Conservation (phyloP, 2,113 vertebrate species). For the Ptyas mucosa region DNA sequence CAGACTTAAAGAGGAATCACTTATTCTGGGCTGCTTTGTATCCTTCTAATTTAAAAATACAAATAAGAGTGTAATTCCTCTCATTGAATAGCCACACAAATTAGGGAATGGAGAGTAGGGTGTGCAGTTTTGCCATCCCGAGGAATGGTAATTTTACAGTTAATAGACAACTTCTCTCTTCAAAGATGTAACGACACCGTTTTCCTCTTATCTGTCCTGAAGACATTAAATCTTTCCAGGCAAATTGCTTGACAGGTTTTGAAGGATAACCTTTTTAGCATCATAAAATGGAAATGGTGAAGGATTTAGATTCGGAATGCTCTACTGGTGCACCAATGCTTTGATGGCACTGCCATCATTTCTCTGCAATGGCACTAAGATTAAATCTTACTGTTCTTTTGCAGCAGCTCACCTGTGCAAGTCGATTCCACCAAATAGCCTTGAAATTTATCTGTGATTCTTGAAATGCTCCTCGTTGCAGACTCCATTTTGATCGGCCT, state of each 20-base stretch:
- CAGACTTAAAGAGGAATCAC: neutral
- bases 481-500: conserved; percentile 48
- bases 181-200: conserved; percentile 64
- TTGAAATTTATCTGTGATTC: conserved; percentile 66
- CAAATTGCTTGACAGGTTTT: conserved; percentile 67
- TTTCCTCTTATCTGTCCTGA: conserved; percentile 63
- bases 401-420: conserved; percentile 59
- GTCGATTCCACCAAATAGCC: conserved; percentile 52
- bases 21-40: neutral
- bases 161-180: conserved; percentile 60
- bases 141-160: conserved; percentile 57
- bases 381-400: conserved; percentile 66
- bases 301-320: conserved; percentile 65
- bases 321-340: conserved; percentile 67
- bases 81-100: conserved; percentile 13
- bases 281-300: conserved; percentile 67
- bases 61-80: conserved; percentile 38
- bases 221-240: conserved; percentile 72
- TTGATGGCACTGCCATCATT: conserved; percentile 66
- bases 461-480: conserved; percentile 51
- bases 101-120: conserved; percentile 40
- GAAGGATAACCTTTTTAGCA: conserved; percentile 76
- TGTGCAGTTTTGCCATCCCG: conserved; percentile 27
- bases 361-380: conserved; percentile 66
- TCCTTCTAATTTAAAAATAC: conserved; percentile 6